Evolutionary conservation across 2,113 vertebrate species (phyloP), one percentile per base, ranked within the genome.

Genomic region (Platycercus adscitus): DNA sequence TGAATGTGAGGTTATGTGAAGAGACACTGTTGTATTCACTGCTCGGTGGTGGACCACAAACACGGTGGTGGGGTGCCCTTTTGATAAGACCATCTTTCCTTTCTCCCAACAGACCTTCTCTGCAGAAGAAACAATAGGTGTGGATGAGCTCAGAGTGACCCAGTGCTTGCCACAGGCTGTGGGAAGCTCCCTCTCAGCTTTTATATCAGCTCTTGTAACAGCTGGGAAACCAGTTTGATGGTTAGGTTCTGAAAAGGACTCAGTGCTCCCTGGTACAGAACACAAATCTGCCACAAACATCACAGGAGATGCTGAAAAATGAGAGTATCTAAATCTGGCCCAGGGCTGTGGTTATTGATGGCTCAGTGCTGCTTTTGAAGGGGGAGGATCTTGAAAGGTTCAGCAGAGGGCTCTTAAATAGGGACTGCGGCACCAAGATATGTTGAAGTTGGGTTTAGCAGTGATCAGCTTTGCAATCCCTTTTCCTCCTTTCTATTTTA

Each of bases 361-460:
- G 33, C 28, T 88, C 16, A 10, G 33, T 49, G 58, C 13, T 79
- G 29, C 53, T 70, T 35, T 70, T 33, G 49, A 56, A 72, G 41
- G 9, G 26, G 17, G 5, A 73, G 29, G 13, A 29, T 53, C 14
- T 19, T 44, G 21, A 21, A 79, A 91, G 28, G 15, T 33, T 10
- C 0, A 11, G 37, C 16, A 43, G 31, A 77, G 37, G 16, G 21
- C 37, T 78, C 52, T 90, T 73, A 19, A 49, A n/a, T 13, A 2
- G 20, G 13, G 11, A 56, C 33, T 49, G 9, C 2, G 1, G 15
- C 64, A 37, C 29, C 0, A 2, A 52, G 18, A 35, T 44, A 4
- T 4, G 7, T 44, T 47, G 35, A 69, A 61, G 24, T 2, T 76
- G 18, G 4, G 1, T 63, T 90, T 24, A 23, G 11, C 43, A 39